A percentile compares a stretch with the other conserved stretches of the same genome.
phyloP scores from a whole-genome alignment of 2,888 invertebrate genomes.

The Andrena dorsata region DNA sequence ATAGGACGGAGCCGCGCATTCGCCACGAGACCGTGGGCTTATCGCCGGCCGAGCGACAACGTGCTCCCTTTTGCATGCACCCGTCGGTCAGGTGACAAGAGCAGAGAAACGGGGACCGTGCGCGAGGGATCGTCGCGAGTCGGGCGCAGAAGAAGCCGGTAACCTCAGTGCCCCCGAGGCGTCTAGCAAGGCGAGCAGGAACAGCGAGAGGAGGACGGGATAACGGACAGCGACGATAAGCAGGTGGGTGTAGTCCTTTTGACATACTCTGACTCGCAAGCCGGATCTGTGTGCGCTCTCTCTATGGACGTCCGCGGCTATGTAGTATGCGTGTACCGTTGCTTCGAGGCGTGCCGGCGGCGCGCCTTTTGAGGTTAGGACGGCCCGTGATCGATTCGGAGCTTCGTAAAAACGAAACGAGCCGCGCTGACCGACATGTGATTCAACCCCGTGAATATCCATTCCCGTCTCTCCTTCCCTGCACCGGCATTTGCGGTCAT shows the following conservation, averaged over 20 bases:
- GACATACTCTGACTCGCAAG: neutral
- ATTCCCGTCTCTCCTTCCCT: neutral
- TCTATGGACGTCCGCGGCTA: neutral
- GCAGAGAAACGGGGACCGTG: slow-evolving; percentile 22
- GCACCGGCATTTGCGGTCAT: slow-evolving; percentile 20
- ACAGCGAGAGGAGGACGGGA: neutral
- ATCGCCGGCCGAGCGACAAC: neutral
- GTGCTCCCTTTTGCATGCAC: slow-evolving; percentile 31
- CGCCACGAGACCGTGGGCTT: neutral
- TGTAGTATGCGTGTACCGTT: slow-evolving; percentile 1
- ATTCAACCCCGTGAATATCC: slow-evolving; percentile 8
- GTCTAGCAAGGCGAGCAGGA: neutral
- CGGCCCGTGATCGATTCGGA: slow-evolving; percentile 73
- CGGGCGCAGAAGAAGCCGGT: slow-evolving; percentile 49
- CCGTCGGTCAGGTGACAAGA: slow-evolving; percentile 70
- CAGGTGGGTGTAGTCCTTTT: slow-evolving; percentile 80
- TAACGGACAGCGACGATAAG: slow-evolving; percentile 57
- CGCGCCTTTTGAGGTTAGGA: slow-evolving; percentile 77
- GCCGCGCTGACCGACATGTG: slow-evolving; percentile 36
- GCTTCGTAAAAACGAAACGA: slow-evolving; percentile 34
- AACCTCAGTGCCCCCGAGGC: slow-evolving; percentile 31
- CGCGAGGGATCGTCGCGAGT: slow-evolving; percentile 13
- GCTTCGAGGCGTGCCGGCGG: slow-evolving; percentile 61
- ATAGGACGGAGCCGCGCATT: slow-evolving; percentile 5
- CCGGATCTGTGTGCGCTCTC: slow-evolving; percentile 8